Conservation (phyloP, 1,140 invertebrate genomes). For the Tetramorium simillimum region DNA sequence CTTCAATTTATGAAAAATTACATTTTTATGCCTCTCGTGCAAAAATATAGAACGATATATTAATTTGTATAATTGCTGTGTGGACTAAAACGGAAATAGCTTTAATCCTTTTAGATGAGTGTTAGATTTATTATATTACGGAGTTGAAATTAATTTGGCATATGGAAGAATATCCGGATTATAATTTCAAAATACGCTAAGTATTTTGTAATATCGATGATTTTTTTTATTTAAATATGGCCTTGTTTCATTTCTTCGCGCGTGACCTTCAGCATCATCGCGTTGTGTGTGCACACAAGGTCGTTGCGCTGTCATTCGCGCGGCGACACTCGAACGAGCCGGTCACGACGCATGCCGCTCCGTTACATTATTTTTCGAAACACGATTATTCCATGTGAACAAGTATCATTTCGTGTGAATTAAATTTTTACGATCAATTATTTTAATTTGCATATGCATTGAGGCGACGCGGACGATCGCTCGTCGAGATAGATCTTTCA, state of each 20-base stretch:
- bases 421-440: neutral
- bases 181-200: too few relatives aligned
- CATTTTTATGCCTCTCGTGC: neutral
- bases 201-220: too few relatives aligned
- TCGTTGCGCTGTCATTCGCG: too few relatives aligned
- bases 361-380: too few relatives aligned
- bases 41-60: neutral
- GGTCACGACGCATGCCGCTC: too few relatives aligned
- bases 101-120: neutral
- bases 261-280: too few relatives aligned
- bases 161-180: too few relatives aligned
- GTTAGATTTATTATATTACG: neutral
- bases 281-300: too few relatives aligned
- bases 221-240: too few relatives aligned
- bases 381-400: neutral
- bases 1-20: constrained; percentile 2
- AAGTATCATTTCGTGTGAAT: neutral
- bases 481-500: neutral
- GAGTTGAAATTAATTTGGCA: too few relatives aligned
- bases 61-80: neutral
- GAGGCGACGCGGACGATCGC: neutral
- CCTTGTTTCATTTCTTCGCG: too few relatives aligned
- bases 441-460: neutral
- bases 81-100: neutral
- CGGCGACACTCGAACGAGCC: too few relatives aligned